phyloP scores from a whole-genome alignment of 2,797 vertebrate genomes.

The Aldrovandia affinis region DNA sequence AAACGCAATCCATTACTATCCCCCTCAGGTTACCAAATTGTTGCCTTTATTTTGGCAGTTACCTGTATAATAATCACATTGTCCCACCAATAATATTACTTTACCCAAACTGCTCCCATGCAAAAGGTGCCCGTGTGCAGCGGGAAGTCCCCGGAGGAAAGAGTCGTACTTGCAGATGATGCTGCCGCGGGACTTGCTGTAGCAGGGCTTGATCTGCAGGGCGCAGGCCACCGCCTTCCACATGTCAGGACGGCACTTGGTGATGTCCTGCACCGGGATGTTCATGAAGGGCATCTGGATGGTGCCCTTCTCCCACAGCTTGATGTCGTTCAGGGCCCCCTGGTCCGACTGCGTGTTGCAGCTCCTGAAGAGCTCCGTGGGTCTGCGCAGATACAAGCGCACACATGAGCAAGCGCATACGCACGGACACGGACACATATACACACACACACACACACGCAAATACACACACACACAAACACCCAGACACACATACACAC shows the following conservation, averaged over 20 bases:
- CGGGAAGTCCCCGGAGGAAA: background rate
- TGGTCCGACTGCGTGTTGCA: conserved; percentile 96
- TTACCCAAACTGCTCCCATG: too few species aligned
- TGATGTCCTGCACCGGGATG: conserved; percentile 95
- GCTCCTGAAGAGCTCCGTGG: conserved; percentile 96
- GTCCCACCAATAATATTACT: too few species aligned
- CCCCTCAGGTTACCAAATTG: too few species aligned
- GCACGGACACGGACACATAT: background rate
- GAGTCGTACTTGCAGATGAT: conserved; percentile 94
- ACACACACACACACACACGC: background rate
- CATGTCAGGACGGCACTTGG: conserved; percentile 91
- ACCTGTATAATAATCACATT: too few species aligned
- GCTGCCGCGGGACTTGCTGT: conserved; percentile 92
- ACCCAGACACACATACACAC: background rate
- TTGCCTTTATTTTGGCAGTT: too few species aligned
- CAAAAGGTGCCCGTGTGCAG: background rate
- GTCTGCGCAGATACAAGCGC: conserved; percentile 68
- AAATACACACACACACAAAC: conserved; percentile 15
- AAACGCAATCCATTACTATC: too few species aligned
- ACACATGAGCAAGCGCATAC: background rate
- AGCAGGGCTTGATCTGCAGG: conserved; percentile 96
- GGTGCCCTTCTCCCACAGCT: conserved; percentile 95
- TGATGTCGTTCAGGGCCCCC: conserved; percentile 97
- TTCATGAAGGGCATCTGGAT: conserved; percentile 99
- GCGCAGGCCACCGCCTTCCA: conserved; percentile 97